Conservation (phyloP, 2,113 vertebrate species). For the Maccullochella peelii region DNA sequence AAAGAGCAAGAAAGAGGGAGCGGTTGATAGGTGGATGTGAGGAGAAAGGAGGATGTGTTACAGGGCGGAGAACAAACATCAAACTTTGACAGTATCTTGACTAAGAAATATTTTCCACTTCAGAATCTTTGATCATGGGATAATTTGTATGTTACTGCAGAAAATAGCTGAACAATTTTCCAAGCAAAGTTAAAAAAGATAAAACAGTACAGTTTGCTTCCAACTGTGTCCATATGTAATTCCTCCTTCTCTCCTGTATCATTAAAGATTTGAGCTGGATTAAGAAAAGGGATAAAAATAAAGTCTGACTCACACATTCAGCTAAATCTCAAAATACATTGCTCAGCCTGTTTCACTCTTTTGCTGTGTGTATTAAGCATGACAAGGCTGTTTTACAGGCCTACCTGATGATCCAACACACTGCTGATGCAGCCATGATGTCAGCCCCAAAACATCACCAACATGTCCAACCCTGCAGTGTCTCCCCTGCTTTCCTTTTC, state of each 20-base stretch:
- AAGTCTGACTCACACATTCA: background rate
- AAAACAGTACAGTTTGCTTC: background rate
- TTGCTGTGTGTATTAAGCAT: conserved; percentile 23
- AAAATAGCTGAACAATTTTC: conserved; percentile 8
- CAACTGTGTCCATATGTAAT: too few relatives aligned
- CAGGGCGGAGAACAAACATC: conserved; percentile 32
- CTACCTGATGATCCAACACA: conserved; percentile 66
- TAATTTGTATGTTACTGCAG: background rate
- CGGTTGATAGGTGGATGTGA: conserved; percentile 45
- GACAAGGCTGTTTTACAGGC: conserved; percentile 55
- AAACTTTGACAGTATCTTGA: conserved; percentile 28
- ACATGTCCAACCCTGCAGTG: conserved; percentile 72
- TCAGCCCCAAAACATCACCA: conserved; percentile 74
- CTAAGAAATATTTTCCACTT: conserved; percentile 5
- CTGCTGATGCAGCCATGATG: conserved; percentile 75
- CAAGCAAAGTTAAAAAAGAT: background rate
- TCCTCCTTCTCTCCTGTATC: background rate
- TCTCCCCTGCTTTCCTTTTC: conserved; percentile 42
- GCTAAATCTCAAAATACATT: background rate
- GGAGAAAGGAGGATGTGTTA: conserved; percentile 33
- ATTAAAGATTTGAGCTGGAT: background rate
- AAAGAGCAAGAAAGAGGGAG: conserved; percentile 21
- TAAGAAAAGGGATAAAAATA: background rate
- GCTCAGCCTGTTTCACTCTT: background rate
- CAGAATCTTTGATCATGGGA: conserved; percentile 10